Conservation (phyloP, 2,797 vertebrate species). For the Microctenopoma stevenorrisi region DNA sequence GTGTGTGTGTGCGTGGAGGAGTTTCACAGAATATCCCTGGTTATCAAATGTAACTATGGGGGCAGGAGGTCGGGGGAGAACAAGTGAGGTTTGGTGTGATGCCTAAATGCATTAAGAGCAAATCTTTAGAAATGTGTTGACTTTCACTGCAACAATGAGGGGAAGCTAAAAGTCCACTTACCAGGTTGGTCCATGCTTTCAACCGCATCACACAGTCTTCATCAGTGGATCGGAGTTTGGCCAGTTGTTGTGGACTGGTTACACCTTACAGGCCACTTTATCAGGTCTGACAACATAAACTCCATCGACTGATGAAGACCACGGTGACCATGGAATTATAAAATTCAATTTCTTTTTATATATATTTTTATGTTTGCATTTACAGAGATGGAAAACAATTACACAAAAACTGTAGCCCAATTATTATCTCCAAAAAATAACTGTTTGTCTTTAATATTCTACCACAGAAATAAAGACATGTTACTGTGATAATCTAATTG, state of each 20-base stretch:
- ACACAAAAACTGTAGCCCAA: background rate
- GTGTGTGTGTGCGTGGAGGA: background rate
- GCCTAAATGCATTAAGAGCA: constrained; percentile 10
- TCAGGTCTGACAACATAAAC: background rate
- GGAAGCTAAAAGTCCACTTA: background rate
- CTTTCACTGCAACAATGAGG: background rate
- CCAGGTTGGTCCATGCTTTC: background rate
- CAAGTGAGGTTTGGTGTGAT: constrained; percentile 3
- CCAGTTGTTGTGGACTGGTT: background rate
- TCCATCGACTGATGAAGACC: background rate
- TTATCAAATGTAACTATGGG: constrained; percentile 1
- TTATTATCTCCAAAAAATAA: background rate
- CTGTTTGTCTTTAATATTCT: too few relatives aligned
- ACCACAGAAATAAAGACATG: too few relatives aligned
- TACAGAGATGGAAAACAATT: background rate
- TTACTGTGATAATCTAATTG: background rate
- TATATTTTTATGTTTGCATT: background rate
- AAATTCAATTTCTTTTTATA: background rate
- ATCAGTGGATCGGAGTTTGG: background rate
- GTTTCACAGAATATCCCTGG: background rate
- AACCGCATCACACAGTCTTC: background rate
- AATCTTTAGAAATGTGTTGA: background rate
- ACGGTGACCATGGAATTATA: too few relatives aligned
- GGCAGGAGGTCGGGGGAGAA: constrained; percentile 11
- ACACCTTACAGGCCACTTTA: background rate